Base-by-base conservation (phyloP, 2,797 vertebrate species). In the Muscicapa comitata region DNA sequence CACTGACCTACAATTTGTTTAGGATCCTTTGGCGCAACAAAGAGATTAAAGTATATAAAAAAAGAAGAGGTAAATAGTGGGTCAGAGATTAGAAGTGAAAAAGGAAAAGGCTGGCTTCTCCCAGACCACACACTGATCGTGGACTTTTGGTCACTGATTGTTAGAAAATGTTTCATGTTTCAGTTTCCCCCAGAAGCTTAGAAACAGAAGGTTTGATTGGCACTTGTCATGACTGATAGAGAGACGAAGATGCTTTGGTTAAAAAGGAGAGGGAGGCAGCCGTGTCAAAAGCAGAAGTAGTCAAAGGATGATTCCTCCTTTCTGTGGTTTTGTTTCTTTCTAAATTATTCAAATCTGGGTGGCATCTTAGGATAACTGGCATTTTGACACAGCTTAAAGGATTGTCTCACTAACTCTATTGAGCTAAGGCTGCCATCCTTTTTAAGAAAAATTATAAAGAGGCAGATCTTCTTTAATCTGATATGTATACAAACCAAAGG, bases 121-220 rank as follows among this genome's bases (percentile, higher is more conserved):
- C 85, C 93, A 97, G 99, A 99, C 99, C 99, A 99, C 99, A 99
- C 99, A 99, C 99, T 99, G 98, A 98, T 98, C 98, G 97, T 97
- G 98, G 97, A 98, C 97, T 98, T 98, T 98, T 95, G 96, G 98
- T 97, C 97, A 97, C 95, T 97, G 95, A 98, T 99, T 99, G 99
- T 99, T 98, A 97, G 85, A 98, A 97, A 98, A 98, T 97, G 98
- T 98, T 98, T 97, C 96, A 96, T 97, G 96, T 97, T 98, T 97
- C 97, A 96, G 95, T 91, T 81, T 93, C 47, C 86, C 86, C 73
- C n/a, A 79, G 63, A 97, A 97, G 96, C 95, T 97, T 97, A 96
- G 97, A 98, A 96, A 96, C 96, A 83, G 96, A 97, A 97, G 97
- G 97, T 98, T 98, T 99, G 99, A 99, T 98, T 99, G 99, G 98